Percentiles rank a stretch among this genome's conserved stretches.
phyloP scores from a whole-genome alignment of 2,797 vertebrate species.

The Otus scops region DNA sequence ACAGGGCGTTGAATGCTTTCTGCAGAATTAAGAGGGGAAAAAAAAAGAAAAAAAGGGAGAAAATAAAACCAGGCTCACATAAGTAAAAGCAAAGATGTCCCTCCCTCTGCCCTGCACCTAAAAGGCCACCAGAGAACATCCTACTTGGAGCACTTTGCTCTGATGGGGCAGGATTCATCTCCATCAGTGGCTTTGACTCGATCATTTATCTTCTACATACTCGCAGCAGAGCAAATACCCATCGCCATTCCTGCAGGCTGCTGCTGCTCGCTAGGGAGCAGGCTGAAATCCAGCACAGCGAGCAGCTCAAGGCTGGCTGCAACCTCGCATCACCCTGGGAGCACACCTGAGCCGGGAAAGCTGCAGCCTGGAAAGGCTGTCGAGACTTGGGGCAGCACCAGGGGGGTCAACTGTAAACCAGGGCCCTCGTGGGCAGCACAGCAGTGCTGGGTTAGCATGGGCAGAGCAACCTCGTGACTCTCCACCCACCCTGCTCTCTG shows the following conservation, averaged over 20 bases:
- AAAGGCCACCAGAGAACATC: not conserved
- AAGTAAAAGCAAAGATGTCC: not conserved
- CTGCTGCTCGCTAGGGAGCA: not conserved
- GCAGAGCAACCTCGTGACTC: rapidly evolving
- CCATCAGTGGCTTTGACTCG: not conserved
- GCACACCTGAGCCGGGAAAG: not conserved
- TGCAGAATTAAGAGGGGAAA: conserved; percentile 14
- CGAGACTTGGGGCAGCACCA: not conserved
- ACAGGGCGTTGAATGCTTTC: conserved; percentile 92
- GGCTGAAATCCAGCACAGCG: not conserved
- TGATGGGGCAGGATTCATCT: conserved; percentile 32
- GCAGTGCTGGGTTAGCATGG: not conserved
- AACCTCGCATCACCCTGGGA: not conserved
- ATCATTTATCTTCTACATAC: not conserved
- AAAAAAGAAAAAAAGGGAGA: not conserved
- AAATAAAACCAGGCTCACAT: not conserved
- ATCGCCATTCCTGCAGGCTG: not conserved
- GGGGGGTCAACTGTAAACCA: not conserved
- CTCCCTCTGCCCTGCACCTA: not conserved
- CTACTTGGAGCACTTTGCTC: not conserved
- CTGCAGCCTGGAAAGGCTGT: not conserved
- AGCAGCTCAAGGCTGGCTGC: not conserved
- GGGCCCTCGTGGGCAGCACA: not conserved
- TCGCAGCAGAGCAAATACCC: not conserved
- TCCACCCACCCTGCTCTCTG: not conserved